phyloP scores from a whole-genome alignment of 2,113 vertebrate species.

The Nanorana parkeri region DNA sequence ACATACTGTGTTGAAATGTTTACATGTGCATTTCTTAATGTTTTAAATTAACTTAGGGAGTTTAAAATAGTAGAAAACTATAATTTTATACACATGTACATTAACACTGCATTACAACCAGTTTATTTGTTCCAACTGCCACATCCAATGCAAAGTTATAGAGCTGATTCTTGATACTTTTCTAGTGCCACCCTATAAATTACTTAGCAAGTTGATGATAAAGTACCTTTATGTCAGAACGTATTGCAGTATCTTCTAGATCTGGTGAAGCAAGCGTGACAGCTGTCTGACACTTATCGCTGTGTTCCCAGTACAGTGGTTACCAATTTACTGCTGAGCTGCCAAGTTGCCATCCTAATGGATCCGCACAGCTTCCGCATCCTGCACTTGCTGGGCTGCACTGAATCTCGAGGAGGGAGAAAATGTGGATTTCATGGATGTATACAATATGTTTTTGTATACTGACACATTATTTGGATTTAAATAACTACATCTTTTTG shows the following conservation, averaged over 20 bases:
- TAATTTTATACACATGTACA: too few relatives aligned
- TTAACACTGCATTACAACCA: too few relatives aligned
- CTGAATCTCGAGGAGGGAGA: neutral
- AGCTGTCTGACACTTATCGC: conserved; percentile 44
- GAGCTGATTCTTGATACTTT: conserved; percentile 5
- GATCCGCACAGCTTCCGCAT: conserved; percentile 20
- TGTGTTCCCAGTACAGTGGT: conserved; percentile 47
- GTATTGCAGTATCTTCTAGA: conserved; percentile 39
- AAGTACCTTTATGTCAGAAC: conserved; percentile 27
- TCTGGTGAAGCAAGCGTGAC: conserved; percentile 39
- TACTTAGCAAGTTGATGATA: conserved; percentile 37
- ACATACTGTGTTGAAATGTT: too few relatives aligned
- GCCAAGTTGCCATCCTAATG: conserved; percentile 44
- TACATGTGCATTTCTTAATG: too few relatives aligned
- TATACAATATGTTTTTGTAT: neutral
- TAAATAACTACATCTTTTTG: conserved; percentile 3
- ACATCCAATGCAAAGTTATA: neutral
- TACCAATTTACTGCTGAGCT: conserved; percentile 52
- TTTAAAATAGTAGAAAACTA: too few relatives aligned
- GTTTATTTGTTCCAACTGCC: neutral
- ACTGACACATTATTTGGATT: neutral
- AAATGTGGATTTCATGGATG: neutral
- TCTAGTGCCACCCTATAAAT: conserved; percentile 6
- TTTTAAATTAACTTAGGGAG: too few relatives aligned
- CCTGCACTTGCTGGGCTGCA: conserved; percentile 23